A percentile compares a stretch with the other conserved stretches of the same genome.
These are phyloP conservation scores for Vulpes lagopus DNA, from an alignment of 2,113 vertebrate species.

Conservation along the genomic window DNA sequence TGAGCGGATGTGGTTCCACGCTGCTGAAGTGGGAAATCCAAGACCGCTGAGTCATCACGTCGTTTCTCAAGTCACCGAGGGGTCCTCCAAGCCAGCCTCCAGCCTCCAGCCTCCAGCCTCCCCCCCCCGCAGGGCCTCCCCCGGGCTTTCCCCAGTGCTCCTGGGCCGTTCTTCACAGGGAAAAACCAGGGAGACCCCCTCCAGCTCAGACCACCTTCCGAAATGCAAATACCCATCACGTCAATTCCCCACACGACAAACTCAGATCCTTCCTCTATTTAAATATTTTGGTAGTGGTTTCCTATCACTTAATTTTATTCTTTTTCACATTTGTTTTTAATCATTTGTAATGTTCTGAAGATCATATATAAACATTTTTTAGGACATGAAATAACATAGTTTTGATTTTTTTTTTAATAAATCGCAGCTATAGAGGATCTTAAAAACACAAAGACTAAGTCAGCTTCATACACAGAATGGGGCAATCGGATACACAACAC, in stretches of 20 bases:
- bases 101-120: no score
- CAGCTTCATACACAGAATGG: neutral
- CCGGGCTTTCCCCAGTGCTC: neutral
- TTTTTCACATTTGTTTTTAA: neutral
- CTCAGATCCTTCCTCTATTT: conserved; percentile 15
- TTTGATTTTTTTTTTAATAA: neutral
- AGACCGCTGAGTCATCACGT: neutral
- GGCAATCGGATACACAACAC: neutral
- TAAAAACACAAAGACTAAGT: neutral
- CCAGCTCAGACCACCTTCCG: neutral
- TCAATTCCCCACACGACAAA: neutral
- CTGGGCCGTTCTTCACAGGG: neutral
- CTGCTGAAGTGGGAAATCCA: conserved; percentile 52
- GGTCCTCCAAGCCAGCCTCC: neutral
- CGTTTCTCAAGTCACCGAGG: neutral
- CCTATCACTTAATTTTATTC: neutral
- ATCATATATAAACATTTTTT: neutral
- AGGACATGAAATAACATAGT: neutral
- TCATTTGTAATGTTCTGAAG: neutral
- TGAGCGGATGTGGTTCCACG: neutral
- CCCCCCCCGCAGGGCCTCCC: no score
- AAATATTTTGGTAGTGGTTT: conserved; percentile 45
- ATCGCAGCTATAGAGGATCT: neutral
- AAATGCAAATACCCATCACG: neutral
- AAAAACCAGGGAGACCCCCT: neutral